Base-by-base conservation (phyloP, 2,888 invertebrate genomes). In the Perithous albicinctus region DNA sequence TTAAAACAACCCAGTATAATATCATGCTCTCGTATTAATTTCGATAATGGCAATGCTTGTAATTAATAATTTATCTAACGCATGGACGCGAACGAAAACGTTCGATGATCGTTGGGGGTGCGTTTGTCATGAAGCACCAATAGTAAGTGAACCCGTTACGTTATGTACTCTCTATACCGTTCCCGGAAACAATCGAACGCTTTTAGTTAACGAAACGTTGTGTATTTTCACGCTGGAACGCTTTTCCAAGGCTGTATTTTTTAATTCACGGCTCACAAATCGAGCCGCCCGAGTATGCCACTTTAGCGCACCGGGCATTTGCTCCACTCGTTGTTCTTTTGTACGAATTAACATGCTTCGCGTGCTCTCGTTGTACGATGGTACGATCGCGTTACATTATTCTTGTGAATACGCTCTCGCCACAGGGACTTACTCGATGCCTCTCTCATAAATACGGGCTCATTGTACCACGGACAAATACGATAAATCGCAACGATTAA, bases 21-120 rank as follows among this genome's bases (percentile, higher is more conserved):
- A 86, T 87, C 86, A 74, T 86, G 74, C 29, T 84, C 79, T n/a
- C n/a, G 85, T 87, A 90, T 90, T 89, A 91, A 90, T 91, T 89
- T 88, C 86, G 72, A 86, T 88, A 90, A 91, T 90, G 87, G 90
- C 86, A 86, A 81, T 80, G 64, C 80, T 83, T 73, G 86, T 88
- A 88, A 87, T 90, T 90, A 88, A 90, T 89, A 88, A 91, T 90
- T 90, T 87, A 88, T 89, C 86, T 86, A 87, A 87, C 84, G 86
- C 86, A 85, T 86, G 67, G 64, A n/a, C 29, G 26, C 8, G 43
- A 12, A 87, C 84, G 87, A 87, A 87, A 90, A 89, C 87, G 89
- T 86, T 87, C 87, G 6, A 1, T 15, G 15, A 32, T 15, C 86
- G 88, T 86, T 84, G 86, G 82, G 75, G 81, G 85, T 56, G 84